These are phyloP conservation scores for Heliocidaris tuberculata DNA, from an alignment of 35 echinoderm and acorn worm species.

Conservation along the genomic window DNA sequence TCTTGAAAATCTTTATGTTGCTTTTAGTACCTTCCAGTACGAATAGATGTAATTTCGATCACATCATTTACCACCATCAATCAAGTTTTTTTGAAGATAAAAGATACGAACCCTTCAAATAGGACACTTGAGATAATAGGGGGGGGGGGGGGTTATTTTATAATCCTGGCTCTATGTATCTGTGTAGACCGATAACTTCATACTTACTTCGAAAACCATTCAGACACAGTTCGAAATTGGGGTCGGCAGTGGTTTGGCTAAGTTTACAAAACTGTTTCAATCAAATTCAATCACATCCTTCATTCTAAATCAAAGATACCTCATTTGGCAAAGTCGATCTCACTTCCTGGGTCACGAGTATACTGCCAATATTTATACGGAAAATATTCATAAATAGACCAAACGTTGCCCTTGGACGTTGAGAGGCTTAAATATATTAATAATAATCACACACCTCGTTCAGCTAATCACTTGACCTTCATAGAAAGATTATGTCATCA, in stretches of 20 bases:
- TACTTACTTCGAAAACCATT: background rate
- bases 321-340: background rate
- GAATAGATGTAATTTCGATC: no score
- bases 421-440: background rate
- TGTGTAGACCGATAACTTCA: background rate
- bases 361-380: background rate
- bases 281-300: background rate
- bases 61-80: no score
- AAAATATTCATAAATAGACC: background rate
- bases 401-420: background rate
- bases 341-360: background rate
- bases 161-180: background rate
- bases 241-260: no score
- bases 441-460: background rate
- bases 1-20: no score
- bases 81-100: no score
- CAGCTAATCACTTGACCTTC: background rate
- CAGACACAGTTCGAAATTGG: no score
- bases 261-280: no score
- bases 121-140: background rate
- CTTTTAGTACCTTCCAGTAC: no score
- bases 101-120: background rate
- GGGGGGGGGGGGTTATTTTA: background rate
- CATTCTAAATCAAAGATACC: background rate
- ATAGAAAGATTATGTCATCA: background rate